These are phyloP conservation scores for Heliangelus exortis DNA, from an alignment of 2,797 vertebrate genomes.

Conservation along the genomic window DNA sequence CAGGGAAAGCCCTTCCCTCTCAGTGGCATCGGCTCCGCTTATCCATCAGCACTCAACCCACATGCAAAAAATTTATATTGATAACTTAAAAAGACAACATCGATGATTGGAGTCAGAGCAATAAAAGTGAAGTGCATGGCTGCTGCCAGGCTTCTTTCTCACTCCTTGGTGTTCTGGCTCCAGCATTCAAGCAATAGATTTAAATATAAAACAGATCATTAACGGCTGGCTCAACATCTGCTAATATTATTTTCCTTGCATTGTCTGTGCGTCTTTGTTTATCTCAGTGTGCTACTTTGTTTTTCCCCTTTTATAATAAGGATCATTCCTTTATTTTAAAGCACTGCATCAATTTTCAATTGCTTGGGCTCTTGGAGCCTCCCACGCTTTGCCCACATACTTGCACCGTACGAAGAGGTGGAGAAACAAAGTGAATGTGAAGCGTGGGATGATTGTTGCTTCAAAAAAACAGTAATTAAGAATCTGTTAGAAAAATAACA, in stretches of 20 bases:
- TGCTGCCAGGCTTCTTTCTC: constrained; percentile 62
- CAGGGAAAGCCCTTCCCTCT: not conserved
- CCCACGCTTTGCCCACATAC: constrained; percentile 70
- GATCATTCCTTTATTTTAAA: constrained; percentile 75
- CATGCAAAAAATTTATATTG: not conserved
- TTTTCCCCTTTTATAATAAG: constrained; percentile 72
- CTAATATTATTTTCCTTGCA: constrained; percentile 77
- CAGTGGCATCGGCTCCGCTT: not conserved
- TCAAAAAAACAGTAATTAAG: constrained; percentile 74
- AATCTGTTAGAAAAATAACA: constrained; percentile 72
- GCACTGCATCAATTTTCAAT: constrained; percentile 55
- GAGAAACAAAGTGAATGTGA: constrained; percentile 51
- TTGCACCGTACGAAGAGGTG: constrained; percentile 56
- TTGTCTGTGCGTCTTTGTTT: constrained; percentile 74
- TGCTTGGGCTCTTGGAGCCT: constrained; percentile 62
- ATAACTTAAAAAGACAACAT: constrained; percentile 45
- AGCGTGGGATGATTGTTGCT: constrained; percentile 70
- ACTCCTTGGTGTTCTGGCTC: constrained; percentile 65
- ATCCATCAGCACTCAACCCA: not conserved
- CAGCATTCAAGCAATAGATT: constrained; percentile 65
- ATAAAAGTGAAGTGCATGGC: constrained; percentile 59
- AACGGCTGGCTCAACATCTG: constrained; percentile 75
- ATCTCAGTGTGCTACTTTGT: constrained; percentile 73
- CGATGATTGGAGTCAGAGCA: constrained; percentile 34
- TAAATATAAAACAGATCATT: constrained; percentile 77